Evolutionary conservation across 2,888 invertebrate species (phyloP).

Genomic region (Bombylius major): DNA sequence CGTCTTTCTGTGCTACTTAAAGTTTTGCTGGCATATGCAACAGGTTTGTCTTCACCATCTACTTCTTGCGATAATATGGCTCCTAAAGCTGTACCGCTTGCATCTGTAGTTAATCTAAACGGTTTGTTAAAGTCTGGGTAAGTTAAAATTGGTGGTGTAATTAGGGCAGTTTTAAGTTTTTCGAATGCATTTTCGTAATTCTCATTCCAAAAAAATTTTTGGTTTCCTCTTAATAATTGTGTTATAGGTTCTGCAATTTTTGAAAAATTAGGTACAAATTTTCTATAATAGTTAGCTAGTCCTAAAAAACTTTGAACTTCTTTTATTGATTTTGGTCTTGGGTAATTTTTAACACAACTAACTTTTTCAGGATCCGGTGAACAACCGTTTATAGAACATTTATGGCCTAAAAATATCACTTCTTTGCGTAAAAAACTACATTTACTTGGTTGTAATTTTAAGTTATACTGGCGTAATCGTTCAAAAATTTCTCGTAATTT

Average conservation of each 20-base stretch:
- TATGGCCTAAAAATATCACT: slow-evolving; percentile 15
- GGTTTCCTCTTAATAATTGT: not conserved
- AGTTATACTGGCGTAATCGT: slow-evolving; percentile 13
- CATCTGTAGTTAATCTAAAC: slow-evolving; percentile 22
- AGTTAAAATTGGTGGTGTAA: not conserved
- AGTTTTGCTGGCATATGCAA: too few species aligned
- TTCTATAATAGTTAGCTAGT: slow-evolving; percentile 6
- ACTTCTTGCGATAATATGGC: too few species aligned
- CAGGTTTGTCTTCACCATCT: too few species aligned
- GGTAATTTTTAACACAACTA: too few species aligned
- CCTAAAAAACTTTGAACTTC: slow-evolving; percentile 3
- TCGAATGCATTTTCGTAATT: slow-evolving; percentile 15
- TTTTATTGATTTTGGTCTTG: too few species aligned
- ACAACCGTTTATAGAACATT: slow-evolving; percentile 20
- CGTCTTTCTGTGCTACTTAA: too few species aligned
- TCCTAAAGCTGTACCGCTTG: too few species aligned
- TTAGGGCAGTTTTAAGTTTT: not conserved
- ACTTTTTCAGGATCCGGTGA: slow-evolving; percentile 17
- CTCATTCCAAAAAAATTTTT: not conserved
- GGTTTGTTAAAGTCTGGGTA: not conserved
- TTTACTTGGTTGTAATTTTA: slow-evolving; percentile 19
- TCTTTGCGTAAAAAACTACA: slow-evolving; percentile 17
- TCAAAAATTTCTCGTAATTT: slow-evolving; percentile 15
- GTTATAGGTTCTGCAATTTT: slow-evolving; percentile 1
- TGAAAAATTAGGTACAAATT: slow-evolving; percentile 6